Conservation (phyloP, 2,888 invertebrate genomes). For the Orthosia incerta region DNA sequence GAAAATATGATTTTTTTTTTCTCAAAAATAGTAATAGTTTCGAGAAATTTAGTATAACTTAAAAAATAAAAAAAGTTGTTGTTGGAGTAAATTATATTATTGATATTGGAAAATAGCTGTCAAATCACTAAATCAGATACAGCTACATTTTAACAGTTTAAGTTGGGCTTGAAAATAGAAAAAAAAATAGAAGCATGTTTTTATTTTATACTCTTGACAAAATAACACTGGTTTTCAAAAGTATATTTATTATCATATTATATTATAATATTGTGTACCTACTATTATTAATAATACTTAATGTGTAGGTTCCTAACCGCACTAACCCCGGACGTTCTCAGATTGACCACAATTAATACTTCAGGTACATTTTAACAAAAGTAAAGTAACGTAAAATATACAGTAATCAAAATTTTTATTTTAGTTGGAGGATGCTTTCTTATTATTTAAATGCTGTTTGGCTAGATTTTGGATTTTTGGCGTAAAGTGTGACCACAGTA, state of each 20-base stretch:
- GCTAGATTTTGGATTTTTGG: constrained; percentile 68
- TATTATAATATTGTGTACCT: constrained; percentile 62
- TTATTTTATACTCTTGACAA: constrained; percentile 71
- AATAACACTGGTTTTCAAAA: constrained; percentile 65
- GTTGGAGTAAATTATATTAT: background rate
- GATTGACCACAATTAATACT: constrained; percentile 90
- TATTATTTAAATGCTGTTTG: constrained; percentile 78
- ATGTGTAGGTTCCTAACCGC: constrained; percentile 90
- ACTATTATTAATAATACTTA: constrained; percentile 67
- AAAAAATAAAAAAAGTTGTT: background rate
- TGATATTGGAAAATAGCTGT: constrained; percentile 22
- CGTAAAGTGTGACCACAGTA: constrained; percentile 66
- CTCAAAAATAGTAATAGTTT: too few relatives aligned
- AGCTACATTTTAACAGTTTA: constrained; percentile 56
- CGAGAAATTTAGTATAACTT: too few relatives aligned
- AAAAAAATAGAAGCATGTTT: constrained; percentile 71
- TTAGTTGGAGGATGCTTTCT: constrained; percentile 89
- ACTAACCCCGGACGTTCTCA: constrained; percentile 90
- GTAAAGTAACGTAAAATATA: constrained; percentile 75
- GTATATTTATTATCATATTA: constrained; percentile 62
- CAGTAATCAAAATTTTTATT: constrained; percentile 61
- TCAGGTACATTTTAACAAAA: constrained; percentile 84
- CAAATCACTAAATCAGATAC: constrained; percentile 49
- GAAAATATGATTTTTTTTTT: constrained; percentile 19
- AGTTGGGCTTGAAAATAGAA: constrained; percentile 59